These are phyloP conservation scores for Palloptera scutellata DNA, from an alignment of 2,888 invertebrate genomes.

Conservation along the genomic window DNA sequence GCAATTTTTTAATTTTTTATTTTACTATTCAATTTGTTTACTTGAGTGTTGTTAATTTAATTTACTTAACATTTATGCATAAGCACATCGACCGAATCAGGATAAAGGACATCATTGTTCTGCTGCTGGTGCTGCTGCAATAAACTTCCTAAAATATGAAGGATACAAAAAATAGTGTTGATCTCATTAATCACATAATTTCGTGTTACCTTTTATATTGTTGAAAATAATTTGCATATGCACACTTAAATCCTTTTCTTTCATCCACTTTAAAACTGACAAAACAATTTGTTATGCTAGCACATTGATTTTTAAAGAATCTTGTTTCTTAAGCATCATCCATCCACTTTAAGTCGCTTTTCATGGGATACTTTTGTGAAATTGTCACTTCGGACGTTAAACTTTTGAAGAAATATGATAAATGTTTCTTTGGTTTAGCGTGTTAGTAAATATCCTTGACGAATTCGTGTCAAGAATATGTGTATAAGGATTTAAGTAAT, in stretches of 20 bases:
- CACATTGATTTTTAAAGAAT: neutral
- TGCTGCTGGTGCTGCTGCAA: too few relatives aligned
- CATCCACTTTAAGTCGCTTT: slow-evolving; percentile 3
- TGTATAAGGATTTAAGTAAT: too few relatives aligned
- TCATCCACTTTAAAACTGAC: slow-evolving; percentile 34
- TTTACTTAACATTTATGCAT: slow-evolving; percentile 51
- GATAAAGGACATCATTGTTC: neutral
- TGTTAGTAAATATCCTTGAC: slow-evolving; percentile 39
- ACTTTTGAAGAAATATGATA: slow-evolving; percentile 28
- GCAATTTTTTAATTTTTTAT: too few relatives aligned
- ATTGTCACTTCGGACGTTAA: slow-evolving; percentile 1
- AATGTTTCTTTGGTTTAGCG: slow-evolving; percentile 30
- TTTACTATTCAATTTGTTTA: slow-evolving; percentile 20
- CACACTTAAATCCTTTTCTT: neutral
- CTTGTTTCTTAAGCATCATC: neutral
- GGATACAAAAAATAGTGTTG: neutral
- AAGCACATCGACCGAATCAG: slow-evolving; percentile 36
- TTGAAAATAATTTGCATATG: neutral
- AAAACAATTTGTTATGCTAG: slow-evolving; percentile 46
- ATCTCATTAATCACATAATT: slow-evolving; percentile 14
- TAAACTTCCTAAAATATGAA: too few relatives aligned
- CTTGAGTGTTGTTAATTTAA: slow-evolving; percentile 48
- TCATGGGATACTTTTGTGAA: slow-evolving; percentile 2
- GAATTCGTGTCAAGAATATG: slow-evolving; percentile 44
- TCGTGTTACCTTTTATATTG: neutral